phyloP scores from a whole-genome alignment of 2,113 vertebrate genomes.

The Trachemys scripta region DNA sequence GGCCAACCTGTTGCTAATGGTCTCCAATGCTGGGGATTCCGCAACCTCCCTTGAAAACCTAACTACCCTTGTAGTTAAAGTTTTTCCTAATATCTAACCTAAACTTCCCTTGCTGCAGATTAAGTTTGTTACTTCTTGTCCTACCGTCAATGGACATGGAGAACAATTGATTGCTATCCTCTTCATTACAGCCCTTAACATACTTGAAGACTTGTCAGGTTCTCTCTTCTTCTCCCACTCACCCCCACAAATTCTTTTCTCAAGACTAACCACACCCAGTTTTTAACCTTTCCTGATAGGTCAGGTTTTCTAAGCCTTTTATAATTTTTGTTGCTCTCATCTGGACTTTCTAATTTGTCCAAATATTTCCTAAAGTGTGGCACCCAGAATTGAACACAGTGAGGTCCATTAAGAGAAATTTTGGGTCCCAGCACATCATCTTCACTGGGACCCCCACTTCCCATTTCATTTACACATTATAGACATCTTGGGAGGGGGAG shows the following conservation, averaged over 20 bases:
- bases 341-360: background rate
- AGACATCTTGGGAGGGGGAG: too few species aligned
- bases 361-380: background rate
- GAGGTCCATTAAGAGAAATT: too few species aligned
- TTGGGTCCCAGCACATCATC: too few species aligned
- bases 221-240: background rate
- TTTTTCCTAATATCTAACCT: background rate
- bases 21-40: too few species aligned
- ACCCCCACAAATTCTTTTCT: background rate
- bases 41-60: background rate
- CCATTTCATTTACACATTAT: too few species aligned
- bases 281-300: background rate
- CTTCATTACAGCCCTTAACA: background rate
- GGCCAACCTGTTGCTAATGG: too few species aligned
- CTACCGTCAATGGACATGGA: background rate
- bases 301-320: background rate
- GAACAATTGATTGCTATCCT: background rate
- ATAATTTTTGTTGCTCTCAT: background rate
- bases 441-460: too few species aligned
- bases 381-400: background rate
- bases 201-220: background rate
- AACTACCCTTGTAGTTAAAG: background rate
- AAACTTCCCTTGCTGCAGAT: background rate
- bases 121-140: background rate
- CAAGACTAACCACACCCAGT: background rate